Evolutionary conservation across 2,113 vertebrate species (phyloP).

Genomic region (Nothoprocta perdicaria): DNA sequence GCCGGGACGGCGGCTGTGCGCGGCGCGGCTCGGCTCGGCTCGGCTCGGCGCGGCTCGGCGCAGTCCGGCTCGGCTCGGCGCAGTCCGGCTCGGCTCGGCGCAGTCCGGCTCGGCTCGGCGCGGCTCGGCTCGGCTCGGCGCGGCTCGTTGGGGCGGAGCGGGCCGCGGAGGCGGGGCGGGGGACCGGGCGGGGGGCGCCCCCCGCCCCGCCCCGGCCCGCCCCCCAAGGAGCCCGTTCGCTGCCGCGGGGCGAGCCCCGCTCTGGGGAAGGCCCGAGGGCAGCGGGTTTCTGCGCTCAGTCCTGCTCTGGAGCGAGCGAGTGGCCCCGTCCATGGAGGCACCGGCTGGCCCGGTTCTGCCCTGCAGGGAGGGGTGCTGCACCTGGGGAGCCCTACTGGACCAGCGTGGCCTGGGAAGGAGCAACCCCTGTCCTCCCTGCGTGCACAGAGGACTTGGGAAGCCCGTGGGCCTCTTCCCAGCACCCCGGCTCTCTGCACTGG

Average conservation of each 20-base stretch:
- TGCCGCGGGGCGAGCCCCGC: no score
- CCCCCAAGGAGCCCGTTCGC: no score
- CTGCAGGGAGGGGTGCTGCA: neutral
- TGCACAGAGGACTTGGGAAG: neutral
- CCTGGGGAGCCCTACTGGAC: neutral
- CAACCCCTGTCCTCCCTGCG: accelerated
- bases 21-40: no score
- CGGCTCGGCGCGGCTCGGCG: neutral
- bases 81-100: no score
- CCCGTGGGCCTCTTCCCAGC: accelerated
- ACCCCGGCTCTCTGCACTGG: accelerated
- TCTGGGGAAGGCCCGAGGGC: no score
- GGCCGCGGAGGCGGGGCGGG: neutral
- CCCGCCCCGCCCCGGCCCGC: no score
- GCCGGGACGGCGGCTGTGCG: neutral
- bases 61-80: no score
- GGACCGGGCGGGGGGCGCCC: neutral
- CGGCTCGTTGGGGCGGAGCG: neutral
- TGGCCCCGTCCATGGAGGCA: neutral
- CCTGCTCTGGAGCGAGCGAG: neutral
- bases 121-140: no score
- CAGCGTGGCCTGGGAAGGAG: no score
- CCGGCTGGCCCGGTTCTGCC: no score
- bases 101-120: no score
- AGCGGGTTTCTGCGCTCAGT: neutral